Evolutionary conservation across 2,113 vertebrate species (phyloP), one percentile per base, ranked within the genome.

Genomic region (Hiodon tergisus): DNA sequence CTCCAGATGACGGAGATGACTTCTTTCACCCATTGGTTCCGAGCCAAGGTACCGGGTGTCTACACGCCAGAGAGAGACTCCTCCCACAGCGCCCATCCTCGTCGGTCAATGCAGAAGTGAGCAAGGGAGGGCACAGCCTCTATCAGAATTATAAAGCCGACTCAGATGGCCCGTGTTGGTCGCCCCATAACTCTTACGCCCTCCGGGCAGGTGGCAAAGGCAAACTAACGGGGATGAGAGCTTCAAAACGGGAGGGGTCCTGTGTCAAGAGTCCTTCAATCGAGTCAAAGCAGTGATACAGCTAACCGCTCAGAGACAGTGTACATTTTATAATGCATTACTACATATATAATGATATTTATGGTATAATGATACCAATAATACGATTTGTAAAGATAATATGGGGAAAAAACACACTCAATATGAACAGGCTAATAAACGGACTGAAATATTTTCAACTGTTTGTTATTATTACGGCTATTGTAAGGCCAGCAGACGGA

Each of bases 91-190:
- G 16, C 11, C 48, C 66, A 67, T 50, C 11, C 48, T 14, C 53
- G 55, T 63, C 10, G n/a, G 53, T 53, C 8, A 54, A 71, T 79
- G 60, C n/a, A 77, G 59, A 79, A 73, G 54, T 4, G 52, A 73
- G 77, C 57, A 58, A 71, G 65, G 67, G 62, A 72, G 82, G 78
- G 63, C 11, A 77, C 17, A n/a, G 51, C 79, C 77, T 51, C 75
- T 69, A 31, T 31, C 31, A 31, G 67, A 71, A 75, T 73, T 66
- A 67, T 73, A 71, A 48, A 50, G 57, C 58, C 62, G 2, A 46
- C 66, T 55, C 62, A 67, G 63, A 72, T 54, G 63, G 8, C 63
- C 61, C 47, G 47, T 72, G 68, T 79, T 60, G 65, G 69, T n/a
- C 66, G 63, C 62, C 13, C n/a, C 11, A 48, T 67, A 76, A 53